Evolutionary conservation across 2,797 vertebrate species (phyloP).

Genomic region (Melanotaenia maccullochi): DNA sequence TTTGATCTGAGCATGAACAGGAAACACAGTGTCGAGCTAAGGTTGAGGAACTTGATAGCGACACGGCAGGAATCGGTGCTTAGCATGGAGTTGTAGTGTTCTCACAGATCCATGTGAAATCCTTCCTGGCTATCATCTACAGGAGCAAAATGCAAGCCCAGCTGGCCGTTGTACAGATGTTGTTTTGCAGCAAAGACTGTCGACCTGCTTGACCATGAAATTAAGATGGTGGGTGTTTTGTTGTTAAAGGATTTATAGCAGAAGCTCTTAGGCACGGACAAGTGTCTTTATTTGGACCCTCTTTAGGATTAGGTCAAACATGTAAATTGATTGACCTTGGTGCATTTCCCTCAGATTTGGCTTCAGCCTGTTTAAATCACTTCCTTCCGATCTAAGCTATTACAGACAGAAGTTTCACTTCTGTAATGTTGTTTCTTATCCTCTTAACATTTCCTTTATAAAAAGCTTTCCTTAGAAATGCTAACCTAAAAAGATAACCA

Average conservation of each 20-base stretch:
- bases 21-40: slow-evolving; percentile 6
- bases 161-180: slow-evolving; percentile 24
- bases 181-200: neutral
- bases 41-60: slow-evolving; percentile 10
- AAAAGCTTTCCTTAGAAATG: neutral
- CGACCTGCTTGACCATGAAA: slow-evolving; percentile 3
- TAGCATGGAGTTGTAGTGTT: slow-evolving; percentile 51
- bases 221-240: slow-evolving; percentile 8
- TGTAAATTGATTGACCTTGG: neutral
- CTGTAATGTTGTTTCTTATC: slow-evolving; percentile 16
- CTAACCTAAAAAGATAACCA: neutral
- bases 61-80: slow-evolving; percentile 23
- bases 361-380: neutral
- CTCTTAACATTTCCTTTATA: slow-evolving; percentile 6
- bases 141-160: slow-evolving; percentile 14
- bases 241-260: slow-evolving; percentile 5
- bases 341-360: slow-evolving; percentile 11
- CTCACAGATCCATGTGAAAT: slow-evolving; percentile 45
- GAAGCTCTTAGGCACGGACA: neutral
- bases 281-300: slow-evolving; percentile 15
- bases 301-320: slow-evolving; percentile 13
- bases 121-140: slow-evolving; percentile 19
- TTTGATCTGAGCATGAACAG: slow-evolving; percentile 25
- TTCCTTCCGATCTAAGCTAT: slow-evolving; percentile 4
- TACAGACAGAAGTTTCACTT: slow-evolving; percentile 48